Conservation (phyloP, 2,888 invertebrate genomes). For the Drosophila parthenogenetica region DNA sequence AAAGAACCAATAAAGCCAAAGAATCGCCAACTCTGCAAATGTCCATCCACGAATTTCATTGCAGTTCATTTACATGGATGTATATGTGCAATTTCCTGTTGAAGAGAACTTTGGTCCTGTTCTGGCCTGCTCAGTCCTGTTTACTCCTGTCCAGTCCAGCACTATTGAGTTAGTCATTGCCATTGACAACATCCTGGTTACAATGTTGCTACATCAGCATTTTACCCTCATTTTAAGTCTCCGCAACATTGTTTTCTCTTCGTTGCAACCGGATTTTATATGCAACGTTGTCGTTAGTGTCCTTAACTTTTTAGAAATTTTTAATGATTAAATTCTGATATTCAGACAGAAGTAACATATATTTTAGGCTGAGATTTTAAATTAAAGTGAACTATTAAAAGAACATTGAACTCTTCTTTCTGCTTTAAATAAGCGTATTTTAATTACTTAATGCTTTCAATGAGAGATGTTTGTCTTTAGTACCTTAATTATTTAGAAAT, state of each 20-base stretch:
- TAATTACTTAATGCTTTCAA: no score
- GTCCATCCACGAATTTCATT: constrained; percentile 28
- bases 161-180: constrained; percentile 36
- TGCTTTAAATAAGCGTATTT: no score
- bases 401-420: no score
- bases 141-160: not conserved
- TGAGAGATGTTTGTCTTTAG: no score
- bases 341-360: not conserved
- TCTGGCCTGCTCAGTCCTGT: constrained; percentile 35
- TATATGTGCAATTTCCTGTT: constrained; percentile 31
- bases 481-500: no score
- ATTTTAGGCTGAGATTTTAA: no score
- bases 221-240: constrained; percentile 15
- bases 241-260: constrained; percentile 10
- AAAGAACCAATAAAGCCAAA: constrained; percentile 2
- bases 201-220: constrained; percentile 58
- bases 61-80: constrained; percentile 15
- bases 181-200: constrained; percentile 31
- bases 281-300: constrained; percentile 1
- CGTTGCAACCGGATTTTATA: constrained; percentile 9
- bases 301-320: not conserved
- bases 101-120: constrained; percentile 34
- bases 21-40: constrained; percentile 28
- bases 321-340: not conserved
- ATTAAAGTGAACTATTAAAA: no score